Conservation (phyloP, 2,113 vertebrate species). For the Acanthochromis polyacanthus region DNA sequence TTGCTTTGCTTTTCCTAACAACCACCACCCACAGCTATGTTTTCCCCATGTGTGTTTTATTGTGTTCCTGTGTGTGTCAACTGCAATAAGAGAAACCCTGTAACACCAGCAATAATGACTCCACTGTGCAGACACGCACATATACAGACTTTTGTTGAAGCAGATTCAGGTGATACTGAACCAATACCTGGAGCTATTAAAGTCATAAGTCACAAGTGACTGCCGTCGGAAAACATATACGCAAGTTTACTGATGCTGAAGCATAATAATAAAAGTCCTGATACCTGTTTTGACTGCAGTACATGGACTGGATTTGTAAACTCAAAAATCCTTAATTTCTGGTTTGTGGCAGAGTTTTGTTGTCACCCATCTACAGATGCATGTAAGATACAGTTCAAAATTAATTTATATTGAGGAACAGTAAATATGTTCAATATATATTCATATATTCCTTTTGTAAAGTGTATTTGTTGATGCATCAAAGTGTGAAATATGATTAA, state of each 20-base stretch:
- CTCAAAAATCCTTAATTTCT: too few relatives aligned
- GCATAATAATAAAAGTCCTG: too few relatives aligned
- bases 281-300: too few relatives aligned
- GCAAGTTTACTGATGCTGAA: too few relatives aligned
- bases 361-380: too few relatives aligned
- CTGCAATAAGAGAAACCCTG: slow-evolving; percentile 2
- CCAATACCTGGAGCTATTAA: background rate
- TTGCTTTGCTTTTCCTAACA: slow-evolving; percentile 29
- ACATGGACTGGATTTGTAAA: too few relatives aligned
- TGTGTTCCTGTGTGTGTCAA: slow-evolving; percentile 16
- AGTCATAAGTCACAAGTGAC: background rate
- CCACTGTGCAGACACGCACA: background rate
- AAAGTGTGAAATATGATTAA: background rate
- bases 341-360: too few relatives aligned
- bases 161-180: background rate
- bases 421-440: background rate
- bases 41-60: background rate
- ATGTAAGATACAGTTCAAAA: too few relatives aligned
- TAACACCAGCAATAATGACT: background rate
- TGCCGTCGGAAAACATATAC: too few relatives aligned
- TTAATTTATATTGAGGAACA: background rate
- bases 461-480: background rate
- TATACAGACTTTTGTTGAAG: background rate
- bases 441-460: background rate
- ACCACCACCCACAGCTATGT: slow-evolving; percentile 37